Base-by-base conservation (phyloP, 2,888 invertebrate genomes). In the Pimpla rufipes region DNA sequence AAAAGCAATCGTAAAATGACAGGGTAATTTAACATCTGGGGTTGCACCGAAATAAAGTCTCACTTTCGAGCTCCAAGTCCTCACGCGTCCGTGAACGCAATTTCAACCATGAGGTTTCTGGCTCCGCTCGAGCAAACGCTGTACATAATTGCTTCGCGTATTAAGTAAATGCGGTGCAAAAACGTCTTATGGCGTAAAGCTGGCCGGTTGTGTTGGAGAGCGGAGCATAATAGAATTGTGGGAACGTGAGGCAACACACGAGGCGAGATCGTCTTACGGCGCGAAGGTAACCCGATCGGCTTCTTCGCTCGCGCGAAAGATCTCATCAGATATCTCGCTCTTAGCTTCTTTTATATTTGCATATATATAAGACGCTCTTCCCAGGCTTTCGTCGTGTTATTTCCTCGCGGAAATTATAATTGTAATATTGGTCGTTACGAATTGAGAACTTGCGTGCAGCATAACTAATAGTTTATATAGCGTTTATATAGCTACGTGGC, bases 221-320 rank as follows among this genome's bases (percentile, higher is more conserved):
- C 80, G 59, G 84, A 21, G 59, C 74, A 86, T 87, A 88, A 89
- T 87, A 88, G 86, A 89, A 87, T 88, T 88, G 89, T 89, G 89
- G 89, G 88, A 89, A 89, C 79, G 77, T 37, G 68, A 71, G 67
- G 71, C 35, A 78, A 42, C 37, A 62, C 70, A 62, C 67, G 64
- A 50, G 66, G 71, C 75, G 76, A 71, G 75, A 76, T 73, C 71
- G 71, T 79, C 66, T 79, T 76, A 76, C 83, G 57, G 52, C 18
- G 57, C 29, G 66, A 76, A 66, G 13, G 83, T 79, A 79, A 83
- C 76, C 73, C 18, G 83, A 83, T 79, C 82, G 70, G 74, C 18
- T 73, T 83, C 71, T 79, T 74, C 70, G 70, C 21, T 79, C 68
- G 66, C 70, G 62, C 78, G 50, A 13, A 23, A 67, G 67, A 62